Conservation (phyloP, 1,140 invertebrate genomes). For the Helicoverpa zea region DNA sequence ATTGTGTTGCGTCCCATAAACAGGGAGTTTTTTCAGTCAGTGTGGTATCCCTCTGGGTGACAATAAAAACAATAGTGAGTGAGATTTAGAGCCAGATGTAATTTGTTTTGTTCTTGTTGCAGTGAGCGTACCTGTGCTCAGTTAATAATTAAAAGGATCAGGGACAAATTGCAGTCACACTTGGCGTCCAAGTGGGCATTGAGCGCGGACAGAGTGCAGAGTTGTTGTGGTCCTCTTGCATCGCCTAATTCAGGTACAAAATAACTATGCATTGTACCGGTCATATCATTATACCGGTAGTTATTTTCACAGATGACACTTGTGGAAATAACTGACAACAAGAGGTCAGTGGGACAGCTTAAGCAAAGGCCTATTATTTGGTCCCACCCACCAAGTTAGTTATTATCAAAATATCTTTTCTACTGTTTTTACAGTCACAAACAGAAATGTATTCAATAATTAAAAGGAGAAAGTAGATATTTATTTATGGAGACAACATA, state of each 20-base stretch:
- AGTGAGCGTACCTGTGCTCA: not conserved
- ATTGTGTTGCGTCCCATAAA: not conserved
- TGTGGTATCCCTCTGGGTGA: not conserved
- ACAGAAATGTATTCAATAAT: too few relatives aligned
- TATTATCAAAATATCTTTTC: not conserved
- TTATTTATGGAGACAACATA: too few relatives aligned
- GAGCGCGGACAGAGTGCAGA: too few relatives aligned
- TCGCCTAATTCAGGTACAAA: not conserved
- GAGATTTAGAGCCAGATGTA: not conserved
- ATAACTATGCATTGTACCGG: not conserved
- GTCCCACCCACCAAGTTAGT: not conserved
- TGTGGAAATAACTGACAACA: too few relatives aligned
- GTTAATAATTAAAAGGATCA: not conserved
- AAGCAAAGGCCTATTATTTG: too few relatives aligned
- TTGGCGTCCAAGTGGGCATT: not conserved
- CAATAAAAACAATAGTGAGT: constrained; percentile 16
- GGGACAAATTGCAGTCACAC: not conserved
- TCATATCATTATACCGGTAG: not conserved
- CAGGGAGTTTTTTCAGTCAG: not conserved
- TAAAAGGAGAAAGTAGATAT: too few relatives aligned
- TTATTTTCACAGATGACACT: not conserved
- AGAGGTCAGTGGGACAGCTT: too few relatives aligned
- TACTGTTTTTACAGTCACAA: too few relatives aligned
- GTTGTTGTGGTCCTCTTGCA: not conserved
- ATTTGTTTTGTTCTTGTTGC: constrained; percentile 5